Percentiles rank a stretch among this genome's conserved stretches.
These are phyloP conservation scores for Saccopteryx bilineata DNA, from an alignment of 2,113 vertebrate genomes.

Conservation along the genomic window DNA sequence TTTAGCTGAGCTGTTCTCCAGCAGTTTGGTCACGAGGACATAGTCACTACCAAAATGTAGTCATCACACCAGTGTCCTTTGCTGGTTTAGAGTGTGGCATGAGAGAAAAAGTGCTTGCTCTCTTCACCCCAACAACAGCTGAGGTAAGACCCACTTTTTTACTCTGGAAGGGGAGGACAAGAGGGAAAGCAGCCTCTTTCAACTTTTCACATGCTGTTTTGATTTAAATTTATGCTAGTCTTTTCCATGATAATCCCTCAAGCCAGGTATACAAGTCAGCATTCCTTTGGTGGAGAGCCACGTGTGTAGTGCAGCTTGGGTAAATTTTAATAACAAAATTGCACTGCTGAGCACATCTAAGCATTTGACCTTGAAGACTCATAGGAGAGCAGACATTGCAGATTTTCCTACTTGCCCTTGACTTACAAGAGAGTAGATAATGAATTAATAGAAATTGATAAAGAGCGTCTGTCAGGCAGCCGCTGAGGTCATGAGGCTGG, in stretches of 20 bases:
- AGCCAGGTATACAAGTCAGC: background rate
- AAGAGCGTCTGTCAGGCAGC: slow-evolving; percentile 77
- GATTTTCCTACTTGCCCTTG: slow-evolving; percentile 65
- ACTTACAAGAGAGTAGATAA: slow-evolving; percentile 67
- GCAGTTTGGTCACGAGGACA: slow-evolving; percentile 60
- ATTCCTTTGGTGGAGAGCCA: slow-evolving; percentile 39
- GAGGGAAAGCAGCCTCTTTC: slow-evolving; percentile 3
- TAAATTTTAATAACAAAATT: slow-evolving; percentile 38
- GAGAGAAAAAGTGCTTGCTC: slow-evolving; percentile 58
- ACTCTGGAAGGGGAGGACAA: background rate
- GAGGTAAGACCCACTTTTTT: slow-evolving; percentile 69
- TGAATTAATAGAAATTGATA: slow-evolving; percentile 79
- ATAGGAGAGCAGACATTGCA: slow-evolving; percentile 53
- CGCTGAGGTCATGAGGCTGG: slow-evolving; percentile 78
- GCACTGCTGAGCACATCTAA: background rate
- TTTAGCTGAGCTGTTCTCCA: slow-evolving; percentile 69
- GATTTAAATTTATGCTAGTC: slow-evolving; percentile 2
- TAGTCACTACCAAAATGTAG: slow-evolving; percentile 13
- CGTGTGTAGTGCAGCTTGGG: background rate
- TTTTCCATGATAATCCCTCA: background rate
- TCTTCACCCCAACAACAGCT: background rate
- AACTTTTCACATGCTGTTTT: slow-evolving; percentile 1
- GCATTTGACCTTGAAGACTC: slow-evolving; percentile 77
- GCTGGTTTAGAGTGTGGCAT: slow-evolving; percentile 49
- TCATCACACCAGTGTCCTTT: slow-evolving; percentile 19